Evolutionary conservation across 2,797 vertebrate species (phyloP).

Genomic region (Linurgus olivaceus): DNA sequence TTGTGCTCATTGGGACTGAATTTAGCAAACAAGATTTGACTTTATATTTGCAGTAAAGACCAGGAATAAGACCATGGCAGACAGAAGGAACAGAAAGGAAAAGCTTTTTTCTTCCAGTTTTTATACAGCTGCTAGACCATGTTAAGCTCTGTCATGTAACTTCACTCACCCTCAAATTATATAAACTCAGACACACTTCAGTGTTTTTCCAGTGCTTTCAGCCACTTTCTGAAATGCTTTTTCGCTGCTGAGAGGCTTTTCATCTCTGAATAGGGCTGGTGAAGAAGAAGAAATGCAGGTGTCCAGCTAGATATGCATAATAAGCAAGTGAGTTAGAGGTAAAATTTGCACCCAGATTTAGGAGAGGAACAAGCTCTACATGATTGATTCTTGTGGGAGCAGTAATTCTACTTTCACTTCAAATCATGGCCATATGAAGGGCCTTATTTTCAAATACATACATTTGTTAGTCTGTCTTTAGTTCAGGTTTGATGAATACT

Average conservation of each 20-base stretch:
- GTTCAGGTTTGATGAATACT: neutral
- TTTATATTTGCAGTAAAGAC: neutral
- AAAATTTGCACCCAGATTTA: neutral
- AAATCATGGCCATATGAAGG: neutral
- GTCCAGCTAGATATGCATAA: neutral
- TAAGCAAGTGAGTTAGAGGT: neutral
- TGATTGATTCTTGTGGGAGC: neutral
- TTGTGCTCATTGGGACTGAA: neutral
- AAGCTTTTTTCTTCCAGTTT: neutral
- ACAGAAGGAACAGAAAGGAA: neutral
- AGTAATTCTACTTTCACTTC: neutral
- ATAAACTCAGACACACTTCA: neutral
- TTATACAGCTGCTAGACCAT: neutral
- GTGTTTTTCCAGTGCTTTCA: neutral
- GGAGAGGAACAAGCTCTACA: neutral
- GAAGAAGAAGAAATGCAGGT: neutral
- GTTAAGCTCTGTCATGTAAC: neutral
- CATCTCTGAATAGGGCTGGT: neutral
- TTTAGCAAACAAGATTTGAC: neutral
- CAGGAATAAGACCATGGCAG: neutral
- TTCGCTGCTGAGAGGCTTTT: neutral
- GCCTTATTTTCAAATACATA: neutral
- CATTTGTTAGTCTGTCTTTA: neutral
- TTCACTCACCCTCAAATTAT: neutral
- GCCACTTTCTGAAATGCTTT: neutral